A percentile compares a stretch with the other conserved stretches of the same genome.
These are phyloP conservation scores for Azemiops feae DNA, from an alignment of 2,113 vertebrate species.

Conservation along the genomic window DNA sequence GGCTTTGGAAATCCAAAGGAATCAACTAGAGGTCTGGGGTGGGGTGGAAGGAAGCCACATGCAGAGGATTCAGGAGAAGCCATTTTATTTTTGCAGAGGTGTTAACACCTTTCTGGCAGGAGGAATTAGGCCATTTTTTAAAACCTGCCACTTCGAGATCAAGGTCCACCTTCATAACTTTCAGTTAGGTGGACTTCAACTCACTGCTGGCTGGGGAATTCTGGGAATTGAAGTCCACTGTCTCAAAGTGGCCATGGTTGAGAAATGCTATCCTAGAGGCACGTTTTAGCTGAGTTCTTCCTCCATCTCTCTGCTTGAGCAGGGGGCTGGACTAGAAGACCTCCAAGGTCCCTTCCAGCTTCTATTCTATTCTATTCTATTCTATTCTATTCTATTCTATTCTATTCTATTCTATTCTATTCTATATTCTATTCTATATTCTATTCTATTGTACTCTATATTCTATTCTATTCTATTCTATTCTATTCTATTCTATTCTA, in stretches of 20 bases:
- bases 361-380: no score
- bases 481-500: no score
- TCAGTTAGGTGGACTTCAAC: neutral
- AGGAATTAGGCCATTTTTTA: neutral
- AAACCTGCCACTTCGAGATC: neutral
- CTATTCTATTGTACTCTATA: no score
- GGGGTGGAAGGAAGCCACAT: neutral
- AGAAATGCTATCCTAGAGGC: neutral
- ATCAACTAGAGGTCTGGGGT: no score
- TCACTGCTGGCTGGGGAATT: neutral
- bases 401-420: no score
- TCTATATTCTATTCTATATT: no score
- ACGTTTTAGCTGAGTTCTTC: neutral
- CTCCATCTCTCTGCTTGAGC: neutral
- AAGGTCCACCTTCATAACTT: neutral
- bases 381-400: no score
- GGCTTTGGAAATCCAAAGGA: no score
- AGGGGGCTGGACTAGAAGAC: no score
- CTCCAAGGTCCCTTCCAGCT: no score
- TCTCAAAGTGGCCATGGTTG: neutral
- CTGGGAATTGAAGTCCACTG: no score
- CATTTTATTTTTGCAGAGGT: neutral
- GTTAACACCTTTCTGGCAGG: neutral
- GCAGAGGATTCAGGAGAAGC: neutral
- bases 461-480: no score